phyloP scores from a whole-genome alignment of 1,140 invertebrate species.

The Argopecten irradians region DNA sequence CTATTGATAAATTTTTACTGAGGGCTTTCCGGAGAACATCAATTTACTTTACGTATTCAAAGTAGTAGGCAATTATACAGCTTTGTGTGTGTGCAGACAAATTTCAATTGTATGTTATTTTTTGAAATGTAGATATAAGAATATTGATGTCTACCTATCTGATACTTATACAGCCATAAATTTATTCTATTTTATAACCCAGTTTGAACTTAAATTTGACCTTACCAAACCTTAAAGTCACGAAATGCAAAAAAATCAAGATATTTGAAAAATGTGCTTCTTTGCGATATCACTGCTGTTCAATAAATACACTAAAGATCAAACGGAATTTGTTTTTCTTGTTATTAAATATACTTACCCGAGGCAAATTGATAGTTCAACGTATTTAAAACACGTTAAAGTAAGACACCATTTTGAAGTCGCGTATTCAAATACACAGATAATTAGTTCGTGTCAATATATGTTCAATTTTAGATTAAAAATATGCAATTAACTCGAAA shows the following conservation, averaged over 20 bases:
- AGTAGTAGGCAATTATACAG: neutral
- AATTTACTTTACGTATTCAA: neutral
- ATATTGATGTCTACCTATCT: neutral
- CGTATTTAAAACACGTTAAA: too few relatives aligned
- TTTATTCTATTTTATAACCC: neutral
- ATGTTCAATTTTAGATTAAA: too few relatives aligned
- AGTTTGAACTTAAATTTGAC: neutral
- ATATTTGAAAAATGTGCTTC: neutral
- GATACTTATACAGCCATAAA: neutral
- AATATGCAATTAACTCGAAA: too few relatives aligned
- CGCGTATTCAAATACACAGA: too few relatives aligned
- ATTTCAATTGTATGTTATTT: conserved; percentile 10
- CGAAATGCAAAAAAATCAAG: neutral
- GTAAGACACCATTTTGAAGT: too few relatives aligned
- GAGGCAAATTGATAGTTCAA: neutral
- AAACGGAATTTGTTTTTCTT: neutral
- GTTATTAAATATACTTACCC: neutral
- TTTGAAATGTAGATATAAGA: neutral
- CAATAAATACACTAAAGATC: neutral
- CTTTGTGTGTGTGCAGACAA: neutral
- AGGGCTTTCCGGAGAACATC: neutral
- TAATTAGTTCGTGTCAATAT: too few relatives aligned
- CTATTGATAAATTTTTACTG: neutral
- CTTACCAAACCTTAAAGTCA: neutral
- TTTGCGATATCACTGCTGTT: neutral